phyloP scores from a whole-genome alignment of 2,888 invertebrate genomes.

The Dicyrtoma fusca region DNA sequence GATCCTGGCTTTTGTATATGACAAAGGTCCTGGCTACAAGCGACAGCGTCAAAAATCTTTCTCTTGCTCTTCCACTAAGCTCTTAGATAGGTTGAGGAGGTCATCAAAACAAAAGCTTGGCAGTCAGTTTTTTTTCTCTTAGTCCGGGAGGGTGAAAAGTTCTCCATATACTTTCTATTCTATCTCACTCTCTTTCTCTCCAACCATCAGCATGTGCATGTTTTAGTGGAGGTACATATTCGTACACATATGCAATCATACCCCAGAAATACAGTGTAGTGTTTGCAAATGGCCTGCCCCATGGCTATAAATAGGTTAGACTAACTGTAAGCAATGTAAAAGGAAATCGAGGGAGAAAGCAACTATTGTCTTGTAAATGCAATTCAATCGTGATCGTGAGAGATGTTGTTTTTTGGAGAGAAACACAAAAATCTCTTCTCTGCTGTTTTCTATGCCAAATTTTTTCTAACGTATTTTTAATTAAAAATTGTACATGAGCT shows the following conservation, averaged over 20 bases:
- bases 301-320: no score
- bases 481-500: no score
- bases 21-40: background rate
- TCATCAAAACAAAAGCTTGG: conserved; percentile 36
- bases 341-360: background rate
- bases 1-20: conserved; percentile 31
- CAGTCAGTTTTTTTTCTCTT: conserved; percentile 5
- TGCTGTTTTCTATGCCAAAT: no score
- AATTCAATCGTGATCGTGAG: no score
- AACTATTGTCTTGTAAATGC: no score
- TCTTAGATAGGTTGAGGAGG: conserved; percentile 3
- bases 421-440: no score
- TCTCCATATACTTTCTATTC: conserved; percentile 13
- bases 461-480: no score
- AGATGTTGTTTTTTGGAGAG: no score
- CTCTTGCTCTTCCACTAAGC: conserved; percentile 16
- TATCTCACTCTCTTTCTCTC: conserved; percentile 6
- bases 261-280: background rate
- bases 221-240: no score
- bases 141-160: background rate
- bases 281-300: background rate
- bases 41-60: conserved; percentile 12
- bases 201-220: background rate
- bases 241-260: background rate
- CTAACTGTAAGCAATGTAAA: no score